A percentile compares a stretch with the other conserved stretches of the same genome.
Conservation (phyloP, 2,888 invertebrate species). For the Macrostomum cliftonense region DNA sequence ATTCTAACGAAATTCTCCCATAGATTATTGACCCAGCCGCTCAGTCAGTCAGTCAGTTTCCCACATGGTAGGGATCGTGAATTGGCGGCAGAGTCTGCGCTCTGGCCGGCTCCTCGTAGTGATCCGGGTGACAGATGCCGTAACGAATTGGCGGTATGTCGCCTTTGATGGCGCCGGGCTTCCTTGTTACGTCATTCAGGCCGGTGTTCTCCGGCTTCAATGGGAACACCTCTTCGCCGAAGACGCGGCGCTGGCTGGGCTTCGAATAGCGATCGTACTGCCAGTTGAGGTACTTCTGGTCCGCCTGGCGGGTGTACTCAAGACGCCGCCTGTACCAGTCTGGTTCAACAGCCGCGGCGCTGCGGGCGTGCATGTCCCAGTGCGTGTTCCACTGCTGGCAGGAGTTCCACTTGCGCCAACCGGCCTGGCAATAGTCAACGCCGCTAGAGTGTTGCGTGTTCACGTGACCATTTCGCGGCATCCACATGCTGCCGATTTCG, state of each 20-base stretch:
- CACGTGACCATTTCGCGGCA: slow-evolving; percentile 7
- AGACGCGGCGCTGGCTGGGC: slow-evolving; percentile 6
- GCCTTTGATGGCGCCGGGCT: slow-evolving; percentile 4
- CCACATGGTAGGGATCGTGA: slow-evolving; percentile 8
- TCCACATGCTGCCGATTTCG: slow-evolving; percentile 11
- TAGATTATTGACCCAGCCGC: too few relatives aligned
- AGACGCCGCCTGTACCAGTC: slow-evolving; percentile 6
- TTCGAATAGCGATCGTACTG: slow-evolving; percentile 6
- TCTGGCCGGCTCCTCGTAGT: slow-evolving; percentile 5
- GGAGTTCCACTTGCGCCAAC: slow-evolving; percentile 10
- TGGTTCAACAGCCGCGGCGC: slow-evolving; percentile 5
- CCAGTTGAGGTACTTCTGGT: slow-evolving; percentile 5
- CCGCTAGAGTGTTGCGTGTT: slow-evolving; percentile 10
- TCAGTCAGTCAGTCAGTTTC: neutral
- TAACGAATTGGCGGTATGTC: slow-evolving; percentile 5
- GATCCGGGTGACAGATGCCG: slow-evolving; percentile 3
- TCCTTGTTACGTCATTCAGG: slow-evolving; percentile 3
- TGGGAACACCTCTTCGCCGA: neutral
- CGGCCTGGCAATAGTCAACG: slow-evolving; percentile 7
- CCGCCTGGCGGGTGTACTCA: slow-evolving; percentile 4
- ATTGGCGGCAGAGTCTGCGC: slow-evolving; percentile 4
- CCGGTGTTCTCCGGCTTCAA: slow-evolving; percentile 4
- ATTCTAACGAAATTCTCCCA: too few relatives aligned
- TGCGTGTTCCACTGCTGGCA: slow-evolving; percentile 10
- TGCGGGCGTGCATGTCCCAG: slow-evolving; percentile 10